A percentile compares a stretch with the other conserved stretches of the same genome.
Evolutionary conservation across 2,113 vertebrate genomes (phyloP).

Genomic region (Odobenus rosmarus): DNA sequence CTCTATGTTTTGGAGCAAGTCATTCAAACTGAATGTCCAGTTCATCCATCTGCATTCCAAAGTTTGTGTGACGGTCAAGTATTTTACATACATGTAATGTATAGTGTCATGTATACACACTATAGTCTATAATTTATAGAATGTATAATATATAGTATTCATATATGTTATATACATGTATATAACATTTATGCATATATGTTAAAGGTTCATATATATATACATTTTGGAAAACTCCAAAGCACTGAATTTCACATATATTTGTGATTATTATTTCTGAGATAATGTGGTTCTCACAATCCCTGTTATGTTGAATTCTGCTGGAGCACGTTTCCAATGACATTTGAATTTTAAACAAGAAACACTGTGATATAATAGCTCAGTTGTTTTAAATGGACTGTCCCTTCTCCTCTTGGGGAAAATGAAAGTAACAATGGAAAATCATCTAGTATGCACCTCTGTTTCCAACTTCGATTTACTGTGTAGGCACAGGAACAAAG

Average conservation of each 20-base stretch:
- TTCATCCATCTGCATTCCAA: not conserved
- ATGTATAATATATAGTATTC: not conserved
- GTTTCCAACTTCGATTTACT: slow-evolving; percentile 42
- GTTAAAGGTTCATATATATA: not conserved
- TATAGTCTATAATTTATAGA: not conserved
- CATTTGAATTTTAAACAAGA: slow-evolving; percentile 51
- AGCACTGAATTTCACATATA: not conserved
- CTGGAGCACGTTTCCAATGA: not conserved
- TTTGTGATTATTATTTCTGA: slow-evolving; percentile 11
- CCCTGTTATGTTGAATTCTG: not conserved
- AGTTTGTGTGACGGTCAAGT: not conserved
- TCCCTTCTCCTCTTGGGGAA: slow-evolving; percentile 55
- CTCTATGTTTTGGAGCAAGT: not conserved
- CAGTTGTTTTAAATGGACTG: slow-evolving; percentile 54
- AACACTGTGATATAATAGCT: slow-evolving; percentile 24
- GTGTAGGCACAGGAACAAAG: slow-evolving; percentile 10
- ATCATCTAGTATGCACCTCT: not conserved
- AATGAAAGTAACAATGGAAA: slow-evolving; percentile 54
- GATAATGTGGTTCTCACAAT: not conserved
- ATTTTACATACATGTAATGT: not conserved
- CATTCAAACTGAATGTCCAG: not conserved
- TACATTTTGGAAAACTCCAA: not conserved
- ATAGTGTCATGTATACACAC: too few species aligned
- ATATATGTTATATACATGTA: not conserved
- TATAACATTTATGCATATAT: not conserved